phyloP scores from a whole-genome alignment of 2,113 vertebrate species.

The Limnothrissa miodon region DNA sequence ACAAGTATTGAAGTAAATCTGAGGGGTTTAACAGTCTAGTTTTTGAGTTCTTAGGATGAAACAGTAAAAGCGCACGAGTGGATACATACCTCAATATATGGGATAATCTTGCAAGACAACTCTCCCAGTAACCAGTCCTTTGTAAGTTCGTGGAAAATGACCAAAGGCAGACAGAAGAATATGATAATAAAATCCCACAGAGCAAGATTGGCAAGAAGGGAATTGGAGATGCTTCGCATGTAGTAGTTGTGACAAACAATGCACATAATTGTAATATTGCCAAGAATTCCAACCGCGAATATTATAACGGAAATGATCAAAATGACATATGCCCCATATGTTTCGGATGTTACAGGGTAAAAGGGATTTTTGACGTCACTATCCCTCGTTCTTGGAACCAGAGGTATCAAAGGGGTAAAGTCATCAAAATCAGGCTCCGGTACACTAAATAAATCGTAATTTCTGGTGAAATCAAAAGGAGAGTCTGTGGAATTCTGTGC shows the following conservation, averaged over 20 bases:
- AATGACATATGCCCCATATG: constrained; percentile 85
- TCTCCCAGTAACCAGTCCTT: constrained; percentile 93
- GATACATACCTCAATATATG: constrained; percentile 91
- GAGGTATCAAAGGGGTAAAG: constrained; percentile 57
- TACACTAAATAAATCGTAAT: constrained; percentile 48
- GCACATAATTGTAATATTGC: constrained; percentile 95
- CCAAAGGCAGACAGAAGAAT: constrained; percentile 94
- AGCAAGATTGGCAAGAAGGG: constrained; percentile 91
- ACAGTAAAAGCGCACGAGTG: background rate
- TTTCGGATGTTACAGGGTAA: constrained; percentile 83
- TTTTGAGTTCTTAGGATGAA: background rate
- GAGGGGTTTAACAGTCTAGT: background rate
- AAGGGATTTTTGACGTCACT: constrained; percentile 85
- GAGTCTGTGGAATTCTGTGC: constrained; percentile 71
- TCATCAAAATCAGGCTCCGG: constrained; percentile 50
- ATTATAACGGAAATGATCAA: constrained; percentile 80
- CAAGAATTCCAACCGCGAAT: constrained; percentile 87
- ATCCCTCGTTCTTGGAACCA: constrained; percentile 51
- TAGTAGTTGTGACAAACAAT: constrained; percentile 97
- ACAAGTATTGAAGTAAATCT: too few species aligned
- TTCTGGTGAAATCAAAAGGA: constrained; percentile 38
- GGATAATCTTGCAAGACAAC: constrained; percentile 93
- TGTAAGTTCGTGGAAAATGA: constrained; percentile 91
- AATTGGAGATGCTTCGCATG: constrained; percentile 97
- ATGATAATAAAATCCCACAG: constrained; percentile 94